Base-by-base conservation (phyloP, 2,113 vertebrate genomes). In the Thinocorus orbignyianus region DNA sequence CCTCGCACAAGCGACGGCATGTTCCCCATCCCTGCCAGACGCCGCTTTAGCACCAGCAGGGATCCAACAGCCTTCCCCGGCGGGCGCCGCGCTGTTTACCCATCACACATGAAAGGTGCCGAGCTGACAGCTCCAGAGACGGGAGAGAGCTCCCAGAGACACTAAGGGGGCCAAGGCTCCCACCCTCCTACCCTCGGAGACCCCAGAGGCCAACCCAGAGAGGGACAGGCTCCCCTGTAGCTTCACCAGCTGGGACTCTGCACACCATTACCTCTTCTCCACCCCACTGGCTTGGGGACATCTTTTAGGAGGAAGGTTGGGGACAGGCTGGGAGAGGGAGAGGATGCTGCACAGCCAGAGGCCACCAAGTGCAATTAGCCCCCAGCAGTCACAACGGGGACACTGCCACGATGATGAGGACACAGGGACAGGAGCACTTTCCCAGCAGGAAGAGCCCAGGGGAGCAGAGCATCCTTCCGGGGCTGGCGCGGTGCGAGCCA, bases 61-160 rank as follows among this genome's bases (percentile, higher is more conserved):
- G 92, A 93, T 96, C 89, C 90, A 92, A 85, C 61, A 92, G 87
- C 93, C 94, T 88, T 89, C 41, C 89, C 60, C 64, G 60, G 61
- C 81, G 73, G 92, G 94, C 68, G 80, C 81, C 66, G 9, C 24
- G 46, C 78, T 76, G 69, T 86, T 96, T 81, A 91, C 96, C 93
- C 97, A 93, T 93, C 90, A 85, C 78, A 81, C 90, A 70, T 60
- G 89, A 92, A 88, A 94, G 82, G 93, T 90, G 95, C 80, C 65
- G 61, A 81, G 77, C 44, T 76, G 86, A 94, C 83, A 92, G 95
- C 86, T 95, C 93, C 9, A 4, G 84, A 95, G 91, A 95, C 3
- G 5, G 74, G 37, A 82, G 64, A 65, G 51, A 73, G 81, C 88
- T 93, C 78, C 20, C 6, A 1, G 73, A 87, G 85, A 84, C 78